Evolutionary conservation across 2,888 invertebrate genomes (phyloP).

Genomic region (Philereme transversata): DNA sequence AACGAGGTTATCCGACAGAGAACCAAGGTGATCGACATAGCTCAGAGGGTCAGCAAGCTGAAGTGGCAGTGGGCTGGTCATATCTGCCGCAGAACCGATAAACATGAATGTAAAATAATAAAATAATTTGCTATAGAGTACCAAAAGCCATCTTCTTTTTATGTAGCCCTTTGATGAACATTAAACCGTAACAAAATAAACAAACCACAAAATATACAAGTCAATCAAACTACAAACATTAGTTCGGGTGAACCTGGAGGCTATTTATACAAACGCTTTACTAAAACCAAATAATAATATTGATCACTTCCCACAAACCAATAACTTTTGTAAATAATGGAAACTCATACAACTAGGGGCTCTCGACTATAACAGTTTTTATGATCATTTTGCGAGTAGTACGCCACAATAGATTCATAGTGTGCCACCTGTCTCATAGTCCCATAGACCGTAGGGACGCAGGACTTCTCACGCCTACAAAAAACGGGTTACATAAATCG

Average conservation of each 20-base stretch:
- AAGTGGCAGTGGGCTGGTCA: too few species aligned
- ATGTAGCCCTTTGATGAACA: too few species aligned
- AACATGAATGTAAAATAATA: too few species aligned
- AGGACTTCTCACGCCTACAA: conserved; percentile 70
- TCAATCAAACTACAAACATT: conserved; percentile 5
- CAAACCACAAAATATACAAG: background rate
- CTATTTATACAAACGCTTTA: conserved; percentile 17
- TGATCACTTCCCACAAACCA: conserved; percentile 29
- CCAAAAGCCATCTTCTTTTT: too few species aligned
- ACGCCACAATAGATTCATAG: conserved; percentile 44
- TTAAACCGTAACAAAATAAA: background rate
- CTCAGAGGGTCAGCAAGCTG: too few species aligned
- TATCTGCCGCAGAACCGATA: too few species aligned
- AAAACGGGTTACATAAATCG: conserved; percentile 67
- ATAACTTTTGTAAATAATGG: conserved; percentile 33
- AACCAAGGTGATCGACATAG: too few species aligned
- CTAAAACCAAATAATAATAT: conserved; percentile 23
- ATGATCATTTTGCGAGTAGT: conserved; percentile 28
- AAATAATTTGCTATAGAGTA: too few species aligned
- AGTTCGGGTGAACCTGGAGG: background rate
- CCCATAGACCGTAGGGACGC: conserved; percentile 44
- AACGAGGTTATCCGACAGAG: too few species aligned
- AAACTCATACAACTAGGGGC: conserved; percentile 19
- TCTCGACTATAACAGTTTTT: conserved; percentile 25
- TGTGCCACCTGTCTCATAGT: conserved; percentile 66